Base-by-base conservation (phyloP, 2,113 vertebrate species). In the Pyrgilauda ruficollis region DNA sequence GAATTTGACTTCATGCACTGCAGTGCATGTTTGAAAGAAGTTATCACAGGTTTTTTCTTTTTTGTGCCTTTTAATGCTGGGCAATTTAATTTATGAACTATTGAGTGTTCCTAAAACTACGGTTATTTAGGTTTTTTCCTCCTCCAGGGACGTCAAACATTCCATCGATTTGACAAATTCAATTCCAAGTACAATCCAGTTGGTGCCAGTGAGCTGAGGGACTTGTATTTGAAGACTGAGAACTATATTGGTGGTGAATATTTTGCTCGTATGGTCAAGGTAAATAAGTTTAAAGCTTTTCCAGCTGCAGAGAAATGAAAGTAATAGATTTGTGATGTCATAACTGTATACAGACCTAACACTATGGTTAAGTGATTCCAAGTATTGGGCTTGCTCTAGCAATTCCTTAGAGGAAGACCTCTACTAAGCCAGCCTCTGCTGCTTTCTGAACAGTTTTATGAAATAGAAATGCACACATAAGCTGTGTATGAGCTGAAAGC, bases 91-190 rank as follows among this genome's bases (percentile, higher is more conserved):
- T 75, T 93, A 44, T 55, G 52, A 94, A 37, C 43, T 84, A 20
- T 13, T 53, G 14, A 52, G 10, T 61, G 26, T 49, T 62, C 17
- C 63, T 75, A 64, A 89, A 56, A 47, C 23, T 11, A 18, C 1
- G 3, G 12, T 52, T 88, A 28, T 62, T 73, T 83, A 58, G 3
- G 0, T 6, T 75, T 69, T 68, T 95, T 52, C 46, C 22, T 79
- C 8, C 27, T 64, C 20, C 81, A 99, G 99, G 99, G 99, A 50
- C 99, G 99, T 75, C 99, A 99, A 96, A 99, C 99, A 3, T 99
- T 99, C 97, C 99, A 99, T 95, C 98, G 99, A 24, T 99, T 99
- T 94, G 99, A 99, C 97, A 99, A 99, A 98, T 99, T 99, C 98
- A 99, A 99, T 97, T 99, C 99, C 66, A 99, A 99, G 89, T 99